phyloP scores from a whole-genome alignment of 2,888 invertebrate species.

The Hecatera dysodea region DNA sequence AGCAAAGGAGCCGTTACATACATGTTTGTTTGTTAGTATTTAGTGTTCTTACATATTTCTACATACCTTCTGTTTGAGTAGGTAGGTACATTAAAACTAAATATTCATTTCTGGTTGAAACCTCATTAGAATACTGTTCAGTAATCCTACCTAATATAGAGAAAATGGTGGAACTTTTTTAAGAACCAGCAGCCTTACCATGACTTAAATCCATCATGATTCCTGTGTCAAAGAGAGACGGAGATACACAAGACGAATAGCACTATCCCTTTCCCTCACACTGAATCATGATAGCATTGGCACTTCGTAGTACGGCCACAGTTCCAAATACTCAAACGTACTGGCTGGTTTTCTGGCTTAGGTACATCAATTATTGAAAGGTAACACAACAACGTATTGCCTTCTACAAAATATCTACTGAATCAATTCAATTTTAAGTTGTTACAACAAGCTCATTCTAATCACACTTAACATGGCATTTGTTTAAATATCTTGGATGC shows the following conservation, averaged over 20 bases:
- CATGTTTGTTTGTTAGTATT: conserved; percentile 36
- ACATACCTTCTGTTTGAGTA: conserved; percentile 37
- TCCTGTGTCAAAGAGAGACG: too few relatives aligned
- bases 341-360: conserved; percentile 3
- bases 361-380: conserved; percentile 3
- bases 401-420: too few relatives aligned
- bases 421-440: conserved; percentile 6
- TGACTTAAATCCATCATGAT: too few relatives aligned
- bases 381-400: too few relatives aligned
- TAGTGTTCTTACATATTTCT: conserved; percentile 28
- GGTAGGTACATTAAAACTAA: conserved; percentile 7
- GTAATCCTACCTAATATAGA: conserved; percentile 14
- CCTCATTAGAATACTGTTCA: conserved; percentile 32
- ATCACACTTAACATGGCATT: conserved; percentile 12
- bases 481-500: conserved; percentile 45
- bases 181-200: neutral
- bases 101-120: conserved; percentile 31
- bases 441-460: conserved; percentile 14
- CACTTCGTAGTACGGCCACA: too few relatives aligned
- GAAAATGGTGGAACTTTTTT: conserved; percentile 8
- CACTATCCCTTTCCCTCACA: too few relatives aligned
- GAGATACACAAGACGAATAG: too few relatives aligned
- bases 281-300: too few relatives aligned
- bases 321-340: conserved; percentile 26
- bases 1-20: conserved; percentile 24